Evolutionary conservation across 2,888 invertebrate species (phyloP).

Genomic region (Parochlus steinenii): DNA sequence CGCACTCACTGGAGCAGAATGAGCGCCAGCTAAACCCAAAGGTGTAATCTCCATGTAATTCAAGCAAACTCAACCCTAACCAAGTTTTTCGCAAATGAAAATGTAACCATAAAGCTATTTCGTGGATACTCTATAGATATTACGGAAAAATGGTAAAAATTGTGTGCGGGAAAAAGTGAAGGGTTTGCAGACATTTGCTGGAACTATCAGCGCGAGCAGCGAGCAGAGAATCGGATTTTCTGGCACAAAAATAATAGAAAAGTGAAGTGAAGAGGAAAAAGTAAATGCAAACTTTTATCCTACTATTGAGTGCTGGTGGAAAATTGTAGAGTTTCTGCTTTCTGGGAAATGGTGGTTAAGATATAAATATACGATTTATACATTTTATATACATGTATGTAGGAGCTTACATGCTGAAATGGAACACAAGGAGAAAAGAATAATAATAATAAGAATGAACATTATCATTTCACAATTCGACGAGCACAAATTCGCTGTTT

Average conservation of each 20-base stretch:
- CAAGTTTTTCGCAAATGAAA: no score
- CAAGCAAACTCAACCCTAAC: no score
- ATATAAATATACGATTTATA: no score
- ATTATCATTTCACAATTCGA: conserved; percentile 16
- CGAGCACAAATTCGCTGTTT: conserved; percentile 16
- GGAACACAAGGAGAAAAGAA: no score
- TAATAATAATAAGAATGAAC: conserved; percentile 11
- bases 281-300: no score
- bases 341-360: no score
- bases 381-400: no score
- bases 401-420: no score
- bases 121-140: conserved; percentile 1
- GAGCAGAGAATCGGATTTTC: conserved; percentile 9
- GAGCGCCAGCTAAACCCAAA: conserved; percentile 14
- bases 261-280: conserved; percentile 12
- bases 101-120: no score
- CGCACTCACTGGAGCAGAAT: conserved; percentile 6
- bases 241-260: conserved; percentile 10
- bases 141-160: conserved; percentile 4
- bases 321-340: no score
- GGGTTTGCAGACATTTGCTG: background rate
- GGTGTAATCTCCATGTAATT: conserved; percentile 15
- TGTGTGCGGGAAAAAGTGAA: conserved; percentile 1
- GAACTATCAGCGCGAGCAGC: conserved; percentile 8
- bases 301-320: no score